Evolutionary conservation across 2,113 vertebrate genomes (phyloP), one percentile per base, ranked within the genome.

Genomic region (Hucho hucho): DNA sequence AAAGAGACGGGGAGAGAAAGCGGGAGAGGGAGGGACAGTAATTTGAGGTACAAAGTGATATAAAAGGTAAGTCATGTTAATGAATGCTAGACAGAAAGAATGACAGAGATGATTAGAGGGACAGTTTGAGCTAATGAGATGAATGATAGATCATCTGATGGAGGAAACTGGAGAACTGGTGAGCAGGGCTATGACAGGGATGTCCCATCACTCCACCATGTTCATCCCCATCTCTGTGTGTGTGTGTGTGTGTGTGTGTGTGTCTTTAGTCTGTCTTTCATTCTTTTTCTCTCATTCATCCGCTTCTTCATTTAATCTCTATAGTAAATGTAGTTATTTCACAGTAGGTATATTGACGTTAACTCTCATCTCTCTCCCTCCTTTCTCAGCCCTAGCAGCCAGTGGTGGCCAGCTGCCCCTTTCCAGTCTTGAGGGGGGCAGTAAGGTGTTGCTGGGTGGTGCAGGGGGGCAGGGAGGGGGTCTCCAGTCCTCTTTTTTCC

Each of bases 391-490:
- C 82, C 93, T 97, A 91, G 95, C 95, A 92, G 95, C 95, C 95
- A 96, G 93, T 96, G 96, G 95, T 96, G 95, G 96, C 87, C 94
- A 95, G 88, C 94, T 96, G 90, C 94, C 95, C 84, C 94, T 96
- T 95, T 95, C 95, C 94, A 96, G 94, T 94, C 96, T 96, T 95
- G 95, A 97, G 79, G 89, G 94, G 74, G 93, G 88, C 79, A 94
- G 94, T 76, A 95, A 95, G 89, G 87, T 96, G 90, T 87, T 97
- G 89, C 87, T 96, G 85, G 94, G 95, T 83, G 90, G 92, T 43
- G 87, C 90, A 4, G 93, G 92, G 11, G 89, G 92, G 29, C 91
- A 95, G 67, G 89, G 90, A 5, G 93, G 93, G 28, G 91, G 91
- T 77, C 93, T 96, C 76, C 92, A 93, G 66, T 94, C 95, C 25